These are phyloP conservation scores for Decapterus maruadsi DNA, from an alignment of 2,797 vertebrate genomes.

Conservation along the genomic window DNA sequence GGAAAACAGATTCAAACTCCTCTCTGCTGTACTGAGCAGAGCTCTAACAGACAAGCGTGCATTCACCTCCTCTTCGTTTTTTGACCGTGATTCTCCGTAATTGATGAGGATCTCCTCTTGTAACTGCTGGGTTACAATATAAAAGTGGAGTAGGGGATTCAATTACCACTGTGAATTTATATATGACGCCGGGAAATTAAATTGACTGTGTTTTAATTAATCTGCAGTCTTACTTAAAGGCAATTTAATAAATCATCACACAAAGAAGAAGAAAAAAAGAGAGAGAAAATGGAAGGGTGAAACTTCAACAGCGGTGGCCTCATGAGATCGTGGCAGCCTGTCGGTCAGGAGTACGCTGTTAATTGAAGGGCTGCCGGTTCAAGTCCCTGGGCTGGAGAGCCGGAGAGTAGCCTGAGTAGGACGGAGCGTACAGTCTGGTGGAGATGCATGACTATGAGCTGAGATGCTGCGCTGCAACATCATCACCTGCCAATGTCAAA, in stretches of 20 bases:
- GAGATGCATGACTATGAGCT: not conserved
- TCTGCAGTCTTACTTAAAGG: conserved; percentile 86
- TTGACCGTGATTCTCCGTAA: conserved; percentile 58
- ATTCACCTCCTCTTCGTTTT: conserved; percentile 60
- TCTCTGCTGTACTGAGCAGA: conserved; percentile 50
- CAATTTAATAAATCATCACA: conserved; percentile 87
- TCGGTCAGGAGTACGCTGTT: conserved; percentile 58
- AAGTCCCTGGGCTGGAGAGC: conserved; percentile 72
- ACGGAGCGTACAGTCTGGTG: conserved; percentile 16
- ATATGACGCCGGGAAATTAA: conserved; percentile 83
- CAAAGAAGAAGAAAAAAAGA: conserved; percentile 42
- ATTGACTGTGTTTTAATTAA: conserved; percentile 88
- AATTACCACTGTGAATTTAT: conserved; percentile 83
- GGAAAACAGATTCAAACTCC: conserved; percentile 69
- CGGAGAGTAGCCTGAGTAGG: conserved; percentile 24
- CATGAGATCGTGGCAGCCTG: conserved; percentile 57
- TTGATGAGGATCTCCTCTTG: conserved; percentile 72
- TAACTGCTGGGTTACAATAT: conserved; percentile 68
- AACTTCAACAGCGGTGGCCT: conserved; percentile 61
- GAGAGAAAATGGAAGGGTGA: conserved; percentile 69
- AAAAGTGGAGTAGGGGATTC: conserved; percentile 77
- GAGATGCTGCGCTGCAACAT: not conserved
- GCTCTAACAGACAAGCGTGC: conserved; percentile 58
- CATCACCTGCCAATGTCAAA: not conserved
- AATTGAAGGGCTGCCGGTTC: conserved; percentile 81